Evolutionary conservation across 2,113 vertebrate genomes (phyloP).

Genomic region (Stegostoma tigrinum): DNA sequence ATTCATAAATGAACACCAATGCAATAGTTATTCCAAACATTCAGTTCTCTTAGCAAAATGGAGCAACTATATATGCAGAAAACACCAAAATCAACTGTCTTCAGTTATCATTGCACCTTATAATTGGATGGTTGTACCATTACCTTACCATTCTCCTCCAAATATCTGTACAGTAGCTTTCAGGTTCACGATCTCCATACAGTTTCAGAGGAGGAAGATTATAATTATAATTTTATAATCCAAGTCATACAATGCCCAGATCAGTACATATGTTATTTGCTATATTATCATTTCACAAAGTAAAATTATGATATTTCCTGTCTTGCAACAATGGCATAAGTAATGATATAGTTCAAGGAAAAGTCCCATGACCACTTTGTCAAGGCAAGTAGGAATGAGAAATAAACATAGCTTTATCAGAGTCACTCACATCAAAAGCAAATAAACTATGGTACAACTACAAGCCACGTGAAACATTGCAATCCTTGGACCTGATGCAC

Average conservation of each 20-base stretch:
- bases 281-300: neutral
- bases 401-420: neutral
- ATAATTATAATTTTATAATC: neutral
- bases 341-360: neutral
- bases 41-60: neutral
- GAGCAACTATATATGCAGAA: neutral
- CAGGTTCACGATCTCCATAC: neutral
- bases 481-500: neutral
- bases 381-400: neutral
- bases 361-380: neutral
- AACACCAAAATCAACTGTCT: neutral
- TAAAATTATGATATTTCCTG: neutral
- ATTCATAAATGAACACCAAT: neutral
- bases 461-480: neutral
- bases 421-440: neutral
- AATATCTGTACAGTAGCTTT: neutral
- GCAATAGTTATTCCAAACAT: neutral
- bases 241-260: neutral
- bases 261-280: neutral
- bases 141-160: neutral
- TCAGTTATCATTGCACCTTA: neutral
- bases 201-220: neutral
- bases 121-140: neutral
- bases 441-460: neutral
- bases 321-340: neutral